These are phyloP conservation scores for Ophion costatus DNA, from an alignment of 2,888 invertebrate species.

Conservation along the genomic window DNA sequence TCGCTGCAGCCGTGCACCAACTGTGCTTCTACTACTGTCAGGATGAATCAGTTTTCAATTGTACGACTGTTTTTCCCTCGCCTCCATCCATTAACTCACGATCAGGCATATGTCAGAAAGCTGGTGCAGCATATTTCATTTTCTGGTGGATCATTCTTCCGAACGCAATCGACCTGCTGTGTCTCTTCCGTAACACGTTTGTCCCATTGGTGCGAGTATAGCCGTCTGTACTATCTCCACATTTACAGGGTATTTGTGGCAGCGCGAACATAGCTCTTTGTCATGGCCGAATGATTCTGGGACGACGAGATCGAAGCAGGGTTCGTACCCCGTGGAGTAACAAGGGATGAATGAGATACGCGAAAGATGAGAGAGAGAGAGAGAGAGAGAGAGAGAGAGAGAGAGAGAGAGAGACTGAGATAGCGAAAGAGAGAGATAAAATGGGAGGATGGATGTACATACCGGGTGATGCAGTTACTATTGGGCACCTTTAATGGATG, in stretches of 20 bases:
- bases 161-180: constrained; percentile 35
- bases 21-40: too few species aligned
- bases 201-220: constrained; percentile 1
- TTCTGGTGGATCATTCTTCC: constrained; percentile 42
- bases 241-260: constrained; percentile 81
- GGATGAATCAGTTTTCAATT: not conserved
- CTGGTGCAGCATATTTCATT: constrained; percentile 16
- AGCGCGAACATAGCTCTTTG: constrained; percentile 81
- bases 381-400: constrained; percentile 37
- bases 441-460: constrained; percentile 12
- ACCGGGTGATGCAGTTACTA: not conserved
- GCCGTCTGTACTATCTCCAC: constrained; percentile 57
- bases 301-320: constrained; percentile 70
- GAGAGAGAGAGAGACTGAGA: constrained; percentile 31
- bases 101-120: not conserved
- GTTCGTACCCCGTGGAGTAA: constrained; percentile 48
- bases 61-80: not conserved
- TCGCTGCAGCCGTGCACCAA: too few species aligned
- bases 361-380: constrained; percentile 58
- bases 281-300: constrained; percentile 79
- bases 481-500: too few species aligned
- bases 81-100: not conserved
- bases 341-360: constrained; percentile 54
- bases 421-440: constrained; percentile 60
- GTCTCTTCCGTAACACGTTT: constrained; percentile 29